Evolutionary conservation across 2,888 invertebrate species (phyloP).

Genomic region (Pristionchus maxplancki): DNA sequence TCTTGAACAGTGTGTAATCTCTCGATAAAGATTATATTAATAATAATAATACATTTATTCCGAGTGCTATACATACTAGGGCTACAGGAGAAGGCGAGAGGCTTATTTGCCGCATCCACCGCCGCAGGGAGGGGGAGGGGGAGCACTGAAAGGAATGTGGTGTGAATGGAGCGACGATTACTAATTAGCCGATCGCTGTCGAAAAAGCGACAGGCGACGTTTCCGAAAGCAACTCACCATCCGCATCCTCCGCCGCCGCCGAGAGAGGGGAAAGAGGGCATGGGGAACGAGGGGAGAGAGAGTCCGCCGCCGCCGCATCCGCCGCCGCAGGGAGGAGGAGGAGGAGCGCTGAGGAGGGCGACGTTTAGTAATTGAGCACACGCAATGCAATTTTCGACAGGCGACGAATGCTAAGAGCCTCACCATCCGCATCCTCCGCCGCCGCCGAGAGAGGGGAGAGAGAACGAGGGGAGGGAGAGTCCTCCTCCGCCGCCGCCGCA

Average conservation of each 20-base stretch:
- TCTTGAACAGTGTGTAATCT: neutral
- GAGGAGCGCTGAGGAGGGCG: neutral
- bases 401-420: neutral
- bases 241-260: slow-evolving; percentile 51
- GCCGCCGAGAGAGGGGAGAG: slow-evolving; percentile 1
- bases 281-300: slow-evolving; percentile 19
- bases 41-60: slow-evolving; percentile 25
- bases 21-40: neutral
- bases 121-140: slow-evolving; percentile 42
- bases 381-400: neutral
- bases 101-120: slow-evolving; percentile 7
- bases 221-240: slow-evolving; percentile 28
- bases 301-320: slow-evolving; percentile 44
- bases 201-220: neutral
- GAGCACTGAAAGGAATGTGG: neutral
- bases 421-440: slow-evolving; percentile 50
- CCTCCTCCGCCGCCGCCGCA: slow-evolving; percentile 46
- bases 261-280: slow-evolving; percentile 45
- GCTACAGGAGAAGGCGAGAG: neutral
- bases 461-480: neutral
- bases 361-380: neutral
- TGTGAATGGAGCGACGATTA: neutral
- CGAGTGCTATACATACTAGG: neutral
- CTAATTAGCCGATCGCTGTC: neutral
- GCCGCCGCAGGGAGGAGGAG: slow-evolving; percentile 49